Evolutionary conservation across 1,140 invertebrate genomes (phyloP), one percentile per base, ranked within the genome.

Genomic region (Plectrocnemia conspersa): DNA sequence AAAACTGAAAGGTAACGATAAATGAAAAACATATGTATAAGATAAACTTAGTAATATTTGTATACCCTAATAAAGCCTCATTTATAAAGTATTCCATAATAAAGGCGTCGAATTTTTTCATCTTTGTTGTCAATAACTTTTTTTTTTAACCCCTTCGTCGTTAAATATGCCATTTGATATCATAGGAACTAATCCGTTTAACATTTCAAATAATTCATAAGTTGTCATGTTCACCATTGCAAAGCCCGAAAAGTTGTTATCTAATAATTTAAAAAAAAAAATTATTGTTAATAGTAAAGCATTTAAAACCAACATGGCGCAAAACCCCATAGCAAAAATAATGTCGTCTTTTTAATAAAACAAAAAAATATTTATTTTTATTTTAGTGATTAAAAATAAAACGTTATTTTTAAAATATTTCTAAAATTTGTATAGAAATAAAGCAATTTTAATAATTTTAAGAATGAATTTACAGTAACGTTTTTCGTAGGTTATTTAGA

Each of bases 21-120:
- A 7, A 7, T 36, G 16, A 36, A 6, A 36, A n/a, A 13, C 10
- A 7, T 7, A 7, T n/a, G 16, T 36, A 9, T 9, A 9, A 15
- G 16, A 38, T 38, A 6, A 38, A 6, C 16, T 38, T 44, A 44
- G 10, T 16, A 4, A 16, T 33, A 7, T 9, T 19, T 49, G 23
- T 10, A 46, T 40, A 58, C 56, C 56, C 56, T 9, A 49, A 19
- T 9, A 58, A 48, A n/a, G 36, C 41, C 25, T 72, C 73, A n/a
- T 73, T 72, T 70, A 56, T 46, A 66, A 62, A 54, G 38, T 58
- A 53, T 46, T 58, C 56, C 6, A 48, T 25, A 3, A 58, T 48
- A 24, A 58, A 35, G 1, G 54, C 24, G 49, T 58, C 56, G 23
- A 48, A 58, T n/a, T 38, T n/a, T 48, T 24, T 53, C 33, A 2